Evolutionary conservation across 2,888 invertebrate genomes (phyloP), one percentile per base, ranked within the genome.

Genomic region (Agriopis aurantiaria): DNA sequence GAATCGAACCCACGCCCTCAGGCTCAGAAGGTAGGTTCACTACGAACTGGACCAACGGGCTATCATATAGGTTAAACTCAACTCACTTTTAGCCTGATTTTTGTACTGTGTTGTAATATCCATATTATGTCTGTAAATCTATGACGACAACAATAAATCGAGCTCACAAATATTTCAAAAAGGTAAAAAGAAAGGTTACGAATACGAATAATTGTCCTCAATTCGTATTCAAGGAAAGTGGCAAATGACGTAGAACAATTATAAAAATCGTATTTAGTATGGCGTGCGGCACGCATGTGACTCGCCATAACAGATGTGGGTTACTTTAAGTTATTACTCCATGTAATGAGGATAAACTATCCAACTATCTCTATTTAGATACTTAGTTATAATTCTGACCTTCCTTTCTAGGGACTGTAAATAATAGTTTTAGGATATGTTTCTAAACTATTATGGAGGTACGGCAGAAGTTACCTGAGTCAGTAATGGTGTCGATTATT

Each of bases 261-360:
- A 75, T 74, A 72, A 67, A 69, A 66, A 67, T 68, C 64, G 64
- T 66, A 65, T 67, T 70, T 80, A 80, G 79, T 77, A 76, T 86
- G 79, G 83, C 85, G 87, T 86, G 87, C 72, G 56, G 71, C 84
- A 86, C 86, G 85, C 84, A 83, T 80, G 78, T 74, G 75, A 73
- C 74, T 72, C 64, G 66, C 43, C 46, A 67, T 77, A 80, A 77
- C 78, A 80, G 72, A 78, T 79, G 77, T 78, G 70, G 72, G 75
- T 74, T 76, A 75, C 74, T 79, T 71, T 68, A 67, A 73, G 72
- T 77, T 74, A 74, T 73, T 72, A 71, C 68, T 61, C 46, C 23
- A 62, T 51, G 63, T 74, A 68, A 73, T 74, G 63, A 66, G 73
- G 59, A 73, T 70, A 64, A 74, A 68, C 67, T 69, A 69, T 71